Conservation (phyloP, 2,797 vertebrate species). For the Dendrocincla fuliginosa region DNA sequence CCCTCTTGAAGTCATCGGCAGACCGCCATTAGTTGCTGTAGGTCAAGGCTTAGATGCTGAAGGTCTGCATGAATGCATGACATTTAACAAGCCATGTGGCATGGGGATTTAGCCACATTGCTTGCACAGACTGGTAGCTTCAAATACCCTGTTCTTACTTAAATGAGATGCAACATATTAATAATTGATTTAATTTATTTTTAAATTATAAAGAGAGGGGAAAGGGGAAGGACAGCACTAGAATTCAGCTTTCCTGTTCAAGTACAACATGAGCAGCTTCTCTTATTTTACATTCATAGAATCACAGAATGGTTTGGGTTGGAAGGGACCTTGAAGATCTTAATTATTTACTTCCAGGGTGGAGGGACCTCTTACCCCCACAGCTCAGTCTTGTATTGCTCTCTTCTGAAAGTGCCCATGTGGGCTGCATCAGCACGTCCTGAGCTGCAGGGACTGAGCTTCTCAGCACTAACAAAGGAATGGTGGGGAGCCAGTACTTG, state of each 20-base stretch:
- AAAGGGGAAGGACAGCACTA: background rate
- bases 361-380: background rate
- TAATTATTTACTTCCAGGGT: background rate
- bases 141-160: background rate
- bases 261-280: background rate
- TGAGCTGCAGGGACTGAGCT: background rate
- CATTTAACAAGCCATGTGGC: background rate
- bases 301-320: background rate
- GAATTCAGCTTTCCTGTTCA: background rate
- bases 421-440: background rate
- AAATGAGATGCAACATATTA: background rate
- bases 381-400: background rate
- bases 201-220: background rate
- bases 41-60: background rate
- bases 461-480: background rate
- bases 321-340: background rate
- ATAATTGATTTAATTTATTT: background rate
- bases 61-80: background rate
- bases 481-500: accelerated
- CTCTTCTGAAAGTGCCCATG: background rate
- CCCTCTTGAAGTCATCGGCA: background rate
- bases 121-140: background rate
- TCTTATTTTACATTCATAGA: background rate
- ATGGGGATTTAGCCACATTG: background rate
- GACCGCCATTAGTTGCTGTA: background rate